Base-by-base conservation (phyloP, 2,113 vertebrate genomes). In the Hemibagrus wyckioides region DNA sequence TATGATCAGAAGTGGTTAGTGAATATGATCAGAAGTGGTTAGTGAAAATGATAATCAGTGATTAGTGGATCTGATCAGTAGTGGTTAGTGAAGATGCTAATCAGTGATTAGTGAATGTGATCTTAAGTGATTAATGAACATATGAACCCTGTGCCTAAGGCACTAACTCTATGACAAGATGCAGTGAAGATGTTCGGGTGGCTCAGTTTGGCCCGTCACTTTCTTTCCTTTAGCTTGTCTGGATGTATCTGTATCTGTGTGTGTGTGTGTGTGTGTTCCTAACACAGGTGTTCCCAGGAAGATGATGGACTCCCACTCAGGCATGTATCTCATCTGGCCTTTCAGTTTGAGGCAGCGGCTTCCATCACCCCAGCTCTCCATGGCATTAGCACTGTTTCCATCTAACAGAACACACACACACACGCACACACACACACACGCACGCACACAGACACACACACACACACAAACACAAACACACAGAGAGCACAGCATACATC, bases 261-360 rank as follows among this genome's bases (percentile, higher is more conserved):
- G 23, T 77, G 44, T 71, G 50, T 71, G 36, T 50, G 48, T 87
- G 71, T 88, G 41, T 83, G 52, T 73, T 73, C 80, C 83, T 91
- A 91, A 94, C 90, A 94, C 94, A 85, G 95, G 94, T 11, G 94
- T 95, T 86, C 95, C 94, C 82, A 95, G 90, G 88, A 95, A 95
- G 90, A 96, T 95, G 90, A 96, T 95, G 88, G 94, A 95, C 89
- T 96, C 94, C 94, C 94, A 95, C 90, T 95, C 94, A 4, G 95
- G 94, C 94, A 95, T 95, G 92, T 93, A 95, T 94, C 94, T 95
- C 95, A 95, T 96, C 92, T 95, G 94, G 82, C 93, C 94, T 89
- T 95, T 95, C 39, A 95, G 92, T 90, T 90, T 95, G 3, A 95
- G 92, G 90, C 94, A 94, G 80, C 94, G 92, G 84, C 92, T 96